Evolutionary conservation across 2,888 invertebrate genomes (phyloP).

Genomic region (Apotomis capreana): DNA sequence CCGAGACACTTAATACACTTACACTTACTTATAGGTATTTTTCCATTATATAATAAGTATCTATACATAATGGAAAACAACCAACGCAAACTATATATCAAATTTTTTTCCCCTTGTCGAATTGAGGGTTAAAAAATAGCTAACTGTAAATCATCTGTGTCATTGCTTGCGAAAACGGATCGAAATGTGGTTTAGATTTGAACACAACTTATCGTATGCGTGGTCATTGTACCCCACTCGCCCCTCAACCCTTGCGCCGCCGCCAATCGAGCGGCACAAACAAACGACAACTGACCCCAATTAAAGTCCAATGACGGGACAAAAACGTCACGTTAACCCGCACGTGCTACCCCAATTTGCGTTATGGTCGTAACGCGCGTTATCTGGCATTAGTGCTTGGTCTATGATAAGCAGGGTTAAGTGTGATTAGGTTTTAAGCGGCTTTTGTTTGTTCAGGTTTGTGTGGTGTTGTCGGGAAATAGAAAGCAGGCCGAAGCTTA

Average conservation of each 20-base stretch:
- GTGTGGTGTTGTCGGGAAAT: background rate
- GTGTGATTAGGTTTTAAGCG: conserved; percentile 31
- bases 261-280: conserved; percentile 38
- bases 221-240: conserved; percentile 1
- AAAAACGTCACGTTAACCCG: conserved; percentile 40
- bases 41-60: no score
- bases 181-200: no score
- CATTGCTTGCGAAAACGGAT: no score
- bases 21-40: no score
- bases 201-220: no score
- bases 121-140: no score
- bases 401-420: conserved; percentile 31
- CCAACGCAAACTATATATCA: no score
- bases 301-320: conserved; percentile 42
- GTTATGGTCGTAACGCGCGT: conserved; percentile 29
- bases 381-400: conserved; percentile 33
- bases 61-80: no score
- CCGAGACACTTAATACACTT: no score
- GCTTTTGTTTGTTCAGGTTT: background rate
- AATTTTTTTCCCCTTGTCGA: no score
- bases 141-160: no score
- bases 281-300: conserved; percentile 41
- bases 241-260: conserved; percentile 27
- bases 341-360: conserved; percentile 37
- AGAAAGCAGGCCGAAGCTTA: no score